phyloP scores from a whole-genome alignment of 2,113 vertebrate genomes.

The Noturus placidus region DNA sequence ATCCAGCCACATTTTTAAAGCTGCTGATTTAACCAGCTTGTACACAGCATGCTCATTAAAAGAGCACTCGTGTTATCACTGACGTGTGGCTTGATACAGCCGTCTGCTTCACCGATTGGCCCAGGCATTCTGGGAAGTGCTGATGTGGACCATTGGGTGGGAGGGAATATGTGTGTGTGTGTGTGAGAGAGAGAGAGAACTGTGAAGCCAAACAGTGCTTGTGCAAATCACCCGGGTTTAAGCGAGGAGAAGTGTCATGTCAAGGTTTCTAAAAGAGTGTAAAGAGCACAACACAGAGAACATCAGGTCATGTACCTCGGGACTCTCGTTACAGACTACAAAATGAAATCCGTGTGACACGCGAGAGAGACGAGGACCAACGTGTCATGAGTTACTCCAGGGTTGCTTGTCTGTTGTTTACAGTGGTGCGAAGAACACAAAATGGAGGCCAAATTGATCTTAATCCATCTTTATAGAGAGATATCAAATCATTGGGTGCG shows the following conservation, averaged over 20 bases:
- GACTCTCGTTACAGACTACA: neutral
- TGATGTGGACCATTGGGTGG: slow-evolving; percentile 37
- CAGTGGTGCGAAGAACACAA: neutral
- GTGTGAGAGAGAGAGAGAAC: slow-evolving; percentile 15
- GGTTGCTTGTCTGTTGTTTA: neutral
- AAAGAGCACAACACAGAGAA: neutral
- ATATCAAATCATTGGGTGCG: neutral
- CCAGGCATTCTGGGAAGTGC: slow-evolving; percentile 7
- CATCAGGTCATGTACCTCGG: neutral
- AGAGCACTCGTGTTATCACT: neutral
- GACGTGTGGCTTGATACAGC: neutral
- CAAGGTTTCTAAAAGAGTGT: neutral
- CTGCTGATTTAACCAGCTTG: neutral
- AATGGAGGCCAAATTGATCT: neutral
- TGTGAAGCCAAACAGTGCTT: slow-evolving; percentile 19
- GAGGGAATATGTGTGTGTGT: neutral
- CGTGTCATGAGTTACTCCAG: neutral
- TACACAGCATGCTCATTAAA: neutral
- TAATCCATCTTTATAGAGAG: neutral
- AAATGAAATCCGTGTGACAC: neutral
- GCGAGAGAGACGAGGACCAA: neutral
- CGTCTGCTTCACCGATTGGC: slow-evolving; percentile 9
- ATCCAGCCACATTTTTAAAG: neutral
- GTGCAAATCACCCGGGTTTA: slow-evolving; percentile 16
- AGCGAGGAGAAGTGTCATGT: no score